These are phyloP conservation scores for Narcine bancroftii DNA, from an alignment of 2,113 vertebrate genomes.

Conservation along the genomic window DNA sequence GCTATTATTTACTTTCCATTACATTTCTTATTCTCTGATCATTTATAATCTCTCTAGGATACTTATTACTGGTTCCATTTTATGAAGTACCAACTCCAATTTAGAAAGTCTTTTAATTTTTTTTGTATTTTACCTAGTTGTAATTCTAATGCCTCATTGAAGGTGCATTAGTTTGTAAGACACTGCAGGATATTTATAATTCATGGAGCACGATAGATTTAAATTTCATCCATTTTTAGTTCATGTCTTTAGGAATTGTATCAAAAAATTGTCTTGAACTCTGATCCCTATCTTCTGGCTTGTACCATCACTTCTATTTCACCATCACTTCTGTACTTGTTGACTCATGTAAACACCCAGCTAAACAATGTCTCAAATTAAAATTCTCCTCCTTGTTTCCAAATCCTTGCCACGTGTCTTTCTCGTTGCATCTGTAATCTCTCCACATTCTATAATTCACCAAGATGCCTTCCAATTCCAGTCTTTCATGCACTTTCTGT, in stretches of 20 bases:
- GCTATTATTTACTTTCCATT: conserved; percentile 25
- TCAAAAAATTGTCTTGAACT: neutral
- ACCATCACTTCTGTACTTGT: too few species aligned
- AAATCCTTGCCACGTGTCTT: too few species aligned
- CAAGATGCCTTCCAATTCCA: too few species aligned
- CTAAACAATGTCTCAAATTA: too few species aligned
- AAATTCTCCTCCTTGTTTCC: too few species aligned
- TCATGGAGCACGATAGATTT: neutral
- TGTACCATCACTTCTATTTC: too few species aligned
- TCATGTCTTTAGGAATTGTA: neutral
- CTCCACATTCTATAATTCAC: too few species aligned
- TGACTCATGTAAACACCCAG: too few species aligned
- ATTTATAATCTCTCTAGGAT: conserved; percentile 30
- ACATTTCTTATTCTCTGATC: conserved; percentile 25
- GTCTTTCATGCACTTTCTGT: too few species aligned
- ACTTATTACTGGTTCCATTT: conserved; percentile 30
- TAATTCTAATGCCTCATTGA: neutral
- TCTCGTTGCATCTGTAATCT: too few species aligned
- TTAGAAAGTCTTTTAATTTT: conserved; percentile 19
- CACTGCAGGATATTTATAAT: neutral
- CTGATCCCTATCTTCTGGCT: too few species aligned
- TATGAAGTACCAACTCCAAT: conserved; percentile 11
- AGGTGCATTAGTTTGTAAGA: neutral
- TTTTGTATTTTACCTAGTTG: neutral
- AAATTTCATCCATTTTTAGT: neutral